Evolutionary conservation across 2,797 vertebrate species (phyloP), one percentile per base, ranked within the genome.

Genomic region (Hylomyscus alleni): DNA sequence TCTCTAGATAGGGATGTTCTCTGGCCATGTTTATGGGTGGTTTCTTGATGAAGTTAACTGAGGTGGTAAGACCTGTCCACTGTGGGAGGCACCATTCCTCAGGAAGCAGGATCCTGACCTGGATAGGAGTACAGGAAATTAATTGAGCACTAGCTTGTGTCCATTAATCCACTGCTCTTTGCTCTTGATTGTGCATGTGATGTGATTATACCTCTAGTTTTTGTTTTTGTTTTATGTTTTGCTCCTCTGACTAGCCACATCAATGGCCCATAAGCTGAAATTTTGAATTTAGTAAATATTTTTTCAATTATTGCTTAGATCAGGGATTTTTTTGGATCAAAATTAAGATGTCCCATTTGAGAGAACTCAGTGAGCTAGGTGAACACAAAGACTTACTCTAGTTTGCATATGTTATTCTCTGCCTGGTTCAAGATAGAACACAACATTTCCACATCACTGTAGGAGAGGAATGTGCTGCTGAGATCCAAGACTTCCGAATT

Each of bases 361-460:
- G 0, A 1, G 5, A 7, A 20, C 2, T 17, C n/a, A 10, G 22
- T 0, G 29, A 20, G 20, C 1, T 11, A 0, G 9, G 11, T 0
- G 0, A n/a, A 65, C 20, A 1, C 0, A 2, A 3, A n/a, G 29
- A 93, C 97, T 77, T 69, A 97, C 96, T 24, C 1, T 5, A 97
- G 88, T 5, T 37, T 40, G 13, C 89, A 14, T 2, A 97, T 0
- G 6, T 22, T 77, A 37, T 95, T 89, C 0, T 0, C 1, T 0
- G 90, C 34, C 2, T 40, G 22, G 52, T 7, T 77, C 83, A 97
- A 22, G 6, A 14, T 20, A 0, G 77, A 1, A 54, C 78, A 77
- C 8, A 65, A 82, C 6, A 65, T 0, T 15, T 0, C 7, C 11
- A 93, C 34, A 0, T 91, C 90, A 0, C 9, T 0, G 0, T 0